Percentiles rank a stretch among this genome's conserved stretches.
phyloP scores from a whole-genome alignment of 2,888 invertebrate genomes.

The Pilophorus perplexus region DNA sequence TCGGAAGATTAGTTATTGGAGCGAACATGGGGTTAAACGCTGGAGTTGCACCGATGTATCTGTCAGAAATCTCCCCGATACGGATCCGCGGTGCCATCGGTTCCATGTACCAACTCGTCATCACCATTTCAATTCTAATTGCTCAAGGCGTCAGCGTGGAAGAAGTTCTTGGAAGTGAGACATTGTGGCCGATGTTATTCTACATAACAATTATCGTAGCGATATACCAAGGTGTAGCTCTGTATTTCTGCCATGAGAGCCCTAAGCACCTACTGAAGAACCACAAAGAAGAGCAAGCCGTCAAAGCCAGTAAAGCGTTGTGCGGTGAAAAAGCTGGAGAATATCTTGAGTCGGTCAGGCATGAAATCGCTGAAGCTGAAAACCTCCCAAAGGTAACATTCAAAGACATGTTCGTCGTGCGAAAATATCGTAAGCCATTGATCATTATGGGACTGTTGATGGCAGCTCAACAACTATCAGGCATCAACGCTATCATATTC shows the following conservation, averaged over 20 bases:
- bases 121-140: constrained; percentile 39
- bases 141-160: constrained; percentile 33
- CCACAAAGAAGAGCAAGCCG: constrained; percentile 54
- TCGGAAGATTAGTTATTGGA: constrained; percentile 39
- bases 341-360: constrained; percentile 54
- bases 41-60: constrained; percentile 41
- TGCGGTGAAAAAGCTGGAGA: constrained; percentile 52
- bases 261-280: constrained; percentile 43
- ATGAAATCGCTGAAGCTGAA: constrained; percentile 62
- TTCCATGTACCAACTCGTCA: constrained; percentile 42
- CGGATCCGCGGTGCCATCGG: constrained; percentile 51
- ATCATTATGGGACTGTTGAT: constrained; percentile 79
- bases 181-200: constrained; percentile 23
- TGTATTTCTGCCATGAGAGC: constrained; percentile 37
- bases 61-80: constrained; percentile 42
- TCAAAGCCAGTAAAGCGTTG: constrained; percentile 64
- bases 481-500: constrained; percentile 84
- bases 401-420: constrained; percentile 66
- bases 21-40: constrained; percentile 41
- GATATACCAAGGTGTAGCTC: constrained; percentile 18
- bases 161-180: constrained; percentile 19
- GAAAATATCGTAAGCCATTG: constrained; percentile 70
- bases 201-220: constrained; percentile 18
- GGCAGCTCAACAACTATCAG: constrained; percentile 84
- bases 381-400: constrained; percentile 66